phyloP scores from a whole-genome alignment of 2,797 vertebrate species.

The Mus caroli region DNA sequence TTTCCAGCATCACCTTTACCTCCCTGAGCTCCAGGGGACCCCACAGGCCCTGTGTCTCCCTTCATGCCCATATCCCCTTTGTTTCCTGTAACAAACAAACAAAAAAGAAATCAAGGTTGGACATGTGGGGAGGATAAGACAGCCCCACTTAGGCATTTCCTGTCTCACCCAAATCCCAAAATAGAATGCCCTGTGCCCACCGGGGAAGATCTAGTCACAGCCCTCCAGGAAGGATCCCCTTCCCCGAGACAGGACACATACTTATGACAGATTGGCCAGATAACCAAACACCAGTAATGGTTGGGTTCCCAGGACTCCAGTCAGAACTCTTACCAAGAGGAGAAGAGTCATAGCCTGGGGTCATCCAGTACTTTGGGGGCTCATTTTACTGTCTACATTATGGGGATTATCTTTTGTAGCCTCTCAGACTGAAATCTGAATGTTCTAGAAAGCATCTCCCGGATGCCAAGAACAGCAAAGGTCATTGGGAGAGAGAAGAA shows the following conservation, averaged over 20 bases:
- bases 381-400: not conserved
- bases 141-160: not conserved
- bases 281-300: rapidly evolving
- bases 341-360: not conserved
- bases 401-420: not conserved
- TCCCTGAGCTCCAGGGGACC: slow-evolving; percentile 68
- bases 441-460: slow-evolving; percentile 43
- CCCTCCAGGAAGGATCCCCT: not conserved
- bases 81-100: slow-evolving; percentile 79
- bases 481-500: not conserved
- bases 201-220: rapidly evolving
- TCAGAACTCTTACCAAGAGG: not conserved
- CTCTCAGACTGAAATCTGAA: slow-evolving; percentile 3
- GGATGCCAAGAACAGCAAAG: not conserved
- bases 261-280: not conserved
- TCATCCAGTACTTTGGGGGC: rapidly evolving
- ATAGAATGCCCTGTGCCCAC: not conserved
- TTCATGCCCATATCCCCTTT: slow-evolving; percentile 81
- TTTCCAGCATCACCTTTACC: slow-evolving; percentile 76
- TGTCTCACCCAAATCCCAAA: not conserved
- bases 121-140: not conserved
- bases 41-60: slow-evolving; percentile 75
- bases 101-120: not conserved
- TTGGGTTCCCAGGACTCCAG: not conserved
- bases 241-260: not conserved